Evolutionary conservation across 2,797 vertebrate species (phyloP), one percentile per base, ranked within the genome.

Genomic region (Gouania willdenowi): DNA sequence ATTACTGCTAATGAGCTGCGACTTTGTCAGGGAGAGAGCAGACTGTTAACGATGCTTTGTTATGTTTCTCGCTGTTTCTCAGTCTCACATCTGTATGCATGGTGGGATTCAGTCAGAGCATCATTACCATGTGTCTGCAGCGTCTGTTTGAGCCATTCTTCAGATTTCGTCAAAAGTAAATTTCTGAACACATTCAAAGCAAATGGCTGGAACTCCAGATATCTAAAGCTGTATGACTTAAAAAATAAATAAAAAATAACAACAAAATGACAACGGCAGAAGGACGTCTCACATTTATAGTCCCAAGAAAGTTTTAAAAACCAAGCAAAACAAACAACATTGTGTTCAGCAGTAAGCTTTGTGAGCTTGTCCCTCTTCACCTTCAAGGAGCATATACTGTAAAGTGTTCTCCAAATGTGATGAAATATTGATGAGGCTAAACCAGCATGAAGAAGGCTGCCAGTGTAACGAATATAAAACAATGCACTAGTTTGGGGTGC

Each of bases 1-100:
- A 70, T 72, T 52, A 64, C 33, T 52, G 30, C 31, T 81, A 77
- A 83, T 75, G 81, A 83, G 75, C 74, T 74, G 59, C 58, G 74
- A 62, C 66, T 70, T 16, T n/a, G 49, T 36, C 10, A 15, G 21
- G 22, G 41, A 62, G 57, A 44, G 49, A 69, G 47, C 12, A 2
- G 59, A 51, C 58, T 53, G 56, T 39, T 73, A 73, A 66, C 63
- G 47, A 41, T 5, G 25, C 60, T 30, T 42, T 36, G 54, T 46
- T 66, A 40, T 46, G 42, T 13, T n/a, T 14, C 21, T 53, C 35
- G 8, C 48, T 46, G 18, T 31, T 15, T 27, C 31, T 27, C 21
- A 31, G 14, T 9, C 34, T 25, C 6, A 10, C 31, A 35, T 54
- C 48, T 51, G n/a, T 12, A 46, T 25, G n/a, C 59, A 18, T 16